Evolutionary conservation across 2,888 invertebrate genomes (phyloP).

Genomic region (Cheilosia soror): DNA sequence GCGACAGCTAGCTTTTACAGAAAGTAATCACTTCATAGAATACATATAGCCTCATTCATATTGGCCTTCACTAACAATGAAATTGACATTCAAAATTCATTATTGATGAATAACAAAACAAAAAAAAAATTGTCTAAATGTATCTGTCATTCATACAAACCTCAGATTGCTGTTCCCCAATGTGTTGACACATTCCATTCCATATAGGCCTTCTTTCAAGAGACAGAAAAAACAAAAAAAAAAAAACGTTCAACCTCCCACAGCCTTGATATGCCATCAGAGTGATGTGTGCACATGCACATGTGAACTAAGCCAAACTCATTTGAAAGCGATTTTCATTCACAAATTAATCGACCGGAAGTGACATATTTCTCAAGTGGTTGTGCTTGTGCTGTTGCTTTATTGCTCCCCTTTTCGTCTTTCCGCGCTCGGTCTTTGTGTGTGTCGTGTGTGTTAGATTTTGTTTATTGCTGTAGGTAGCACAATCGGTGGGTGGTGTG

Average conservation of each 20-base stretch:
- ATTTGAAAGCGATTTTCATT: slow-evolving; percentile 75
- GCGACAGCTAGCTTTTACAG: too few relatives aligned
- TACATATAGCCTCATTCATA: background rate
- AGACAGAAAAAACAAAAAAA: slow-evolving; percentile 6
- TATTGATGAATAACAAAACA: slow-evolving; percentile 30
- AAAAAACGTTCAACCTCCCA: slow-evolving; percentile 37
- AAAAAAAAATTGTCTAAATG: slow-evolving; percentile 8
- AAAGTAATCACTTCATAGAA: too few relatives aligned
- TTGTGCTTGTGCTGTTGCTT: slow-evolving; percentile 47
- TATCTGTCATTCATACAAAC: slow-evolving; percentile 31
- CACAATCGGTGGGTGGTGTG: slow-evolving; percentile 41
- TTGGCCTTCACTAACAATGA: slow-evolving; percentile 57
- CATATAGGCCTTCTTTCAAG: slow-evolving; percentile 36
- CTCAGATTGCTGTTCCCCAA: slow-evolving; percentile 47
- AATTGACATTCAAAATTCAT: slow-evolving; percentile 66
- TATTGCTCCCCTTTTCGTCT: slow-evolving; percentile 38
- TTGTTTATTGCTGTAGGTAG: slow-evolving; percentile 31
- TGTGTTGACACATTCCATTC: slow-evolving; percentile 59
- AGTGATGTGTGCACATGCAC: slow-evolving; percentile 50
- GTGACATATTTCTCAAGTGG: slow-evolving; percentile 76
- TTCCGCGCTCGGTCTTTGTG: slow-evolving; percentile 2
- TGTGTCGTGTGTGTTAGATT: slow-evolving; percentile 16
- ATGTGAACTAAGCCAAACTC: slow-evolving; percentile 66
- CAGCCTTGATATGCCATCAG: slow-evolving; percentile 47
- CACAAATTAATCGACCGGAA: slow-evolving; percentile 76